Evolutionary conservation across 2,797 vertebrate species (phyloP).

Genomic region (Myripristis murdjan): DNA sequence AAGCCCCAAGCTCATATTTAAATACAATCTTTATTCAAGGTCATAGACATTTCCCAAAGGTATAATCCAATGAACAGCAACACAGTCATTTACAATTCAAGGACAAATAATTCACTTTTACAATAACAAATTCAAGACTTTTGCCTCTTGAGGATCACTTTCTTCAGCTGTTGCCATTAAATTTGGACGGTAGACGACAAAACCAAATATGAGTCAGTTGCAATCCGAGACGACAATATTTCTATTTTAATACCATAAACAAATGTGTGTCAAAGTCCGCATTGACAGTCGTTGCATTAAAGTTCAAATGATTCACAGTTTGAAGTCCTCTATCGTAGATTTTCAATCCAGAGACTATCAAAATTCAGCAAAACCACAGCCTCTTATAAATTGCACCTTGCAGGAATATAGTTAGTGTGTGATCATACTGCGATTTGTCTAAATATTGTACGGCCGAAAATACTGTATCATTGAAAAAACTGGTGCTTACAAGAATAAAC

Average conservation of each 20-base stretch:
- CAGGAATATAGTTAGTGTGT: conserved; percentile 14
- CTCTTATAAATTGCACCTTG: conserved; percentile 20
- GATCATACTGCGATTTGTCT: conserved; percentile 44
- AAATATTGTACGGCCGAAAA: conserved; percentile 35
- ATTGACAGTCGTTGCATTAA: conserved; percentile 20
- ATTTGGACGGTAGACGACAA: conserved; percentile 42
- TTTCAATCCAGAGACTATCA: not conserved
- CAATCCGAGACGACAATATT: conserved; percentile 23
- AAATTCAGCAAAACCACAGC: conserved; percentile 3
- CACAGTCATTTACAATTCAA: conserved; percentile 82
- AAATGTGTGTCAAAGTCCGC: conserved; percentile 21
- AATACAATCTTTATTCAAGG: conserved; percentile 84
- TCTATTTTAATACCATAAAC: conserved; percentile 32
- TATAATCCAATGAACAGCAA: conserved; percentile 84
- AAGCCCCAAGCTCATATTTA: conserved; percentile 57
- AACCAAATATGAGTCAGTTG: conserved; percentile 41
- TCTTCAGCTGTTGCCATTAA: conserved; percentile 53
- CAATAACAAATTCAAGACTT: conserved; percentile 74
- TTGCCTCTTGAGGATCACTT: conserved; percentile 54
- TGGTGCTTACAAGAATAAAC: conserved; percentile 27
- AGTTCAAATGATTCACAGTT: conserved; percentile 52
- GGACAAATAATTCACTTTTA: conserved; percentile 83
- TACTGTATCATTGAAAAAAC: conserved; percentile 22
- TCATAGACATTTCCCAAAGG: conserved; percentile 77
- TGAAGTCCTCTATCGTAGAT: conserved; percentile 19